Percentiles rank a stretch among this genome's conserved stretches.
phyloP scores from a whole-genome alignment of 2,888 invertebrate genomes.

The Lithophane ornitopus region DNA sequence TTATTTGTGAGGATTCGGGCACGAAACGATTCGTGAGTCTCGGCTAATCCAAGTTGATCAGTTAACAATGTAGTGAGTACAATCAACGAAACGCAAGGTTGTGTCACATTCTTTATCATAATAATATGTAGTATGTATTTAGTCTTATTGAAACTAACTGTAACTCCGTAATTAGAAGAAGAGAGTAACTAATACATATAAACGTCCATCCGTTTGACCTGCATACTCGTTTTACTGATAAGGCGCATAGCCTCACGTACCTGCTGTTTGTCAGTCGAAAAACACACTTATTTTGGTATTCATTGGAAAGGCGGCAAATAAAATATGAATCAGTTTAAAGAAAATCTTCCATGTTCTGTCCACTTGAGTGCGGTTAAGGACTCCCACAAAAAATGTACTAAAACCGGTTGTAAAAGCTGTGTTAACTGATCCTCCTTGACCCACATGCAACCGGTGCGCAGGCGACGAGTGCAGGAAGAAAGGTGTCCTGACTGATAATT shows the following conservation, averaged over 20 bases:
- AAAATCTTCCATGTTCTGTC: conserved; percentile 43
- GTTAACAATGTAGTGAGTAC: conserved; percentile 20
- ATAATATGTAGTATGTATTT: conserved; percentile 32
- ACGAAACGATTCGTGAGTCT: conserved; percentile 57
- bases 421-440: conserved; percentile 85
- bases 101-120: conserved; percentile 8
- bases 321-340: conserved; percentile 29
- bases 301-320: conserved; percentile 13
- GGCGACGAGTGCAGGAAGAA: conserved; percentile 75
- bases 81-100: conserved; percentile 11
- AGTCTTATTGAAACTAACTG: conserved; percentile 55
- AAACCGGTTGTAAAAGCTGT: conserved; percentile 83
- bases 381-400: conserved; percentile 69
- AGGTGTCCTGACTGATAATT: conserved; percentile 72
- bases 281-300: conserved; percentile 48
- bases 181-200: conserved; percentile 53
- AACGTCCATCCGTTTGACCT: conserved; percentile 70
- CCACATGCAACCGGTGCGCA: conserved; percentile 72
- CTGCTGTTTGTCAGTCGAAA: conserved; percentile 51
- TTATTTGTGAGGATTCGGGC: conserved; percentile 61
- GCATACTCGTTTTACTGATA: conserved; percentile 66
- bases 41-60: conserved; percentile 60
- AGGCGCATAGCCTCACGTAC: conserved; percentile 70
- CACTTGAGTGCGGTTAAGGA: conserved; percentile 53
- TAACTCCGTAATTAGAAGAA: conserved; percentile 58